A percentile compares a stretch with the other conserved stretches of the same genome.
These are phyloP conservation scores for Synanthedon tipuliformis DNA, from an alignment of 2,888 invertebrate genomes.

Conservation along the genomic window DNA sequence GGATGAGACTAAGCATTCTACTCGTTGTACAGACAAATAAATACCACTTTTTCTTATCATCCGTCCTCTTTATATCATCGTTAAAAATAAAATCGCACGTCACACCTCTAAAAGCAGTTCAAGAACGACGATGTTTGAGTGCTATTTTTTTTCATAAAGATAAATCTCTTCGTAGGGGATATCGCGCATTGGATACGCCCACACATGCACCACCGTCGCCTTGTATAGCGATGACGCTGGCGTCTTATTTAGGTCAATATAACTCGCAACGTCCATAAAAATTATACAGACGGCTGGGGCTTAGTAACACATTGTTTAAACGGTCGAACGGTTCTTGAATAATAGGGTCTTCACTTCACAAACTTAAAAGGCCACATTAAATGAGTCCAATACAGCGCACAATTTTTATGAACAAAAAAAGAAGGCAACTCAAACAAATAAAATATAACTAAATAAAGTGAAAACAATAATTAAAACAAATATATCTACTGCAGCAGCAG, in stretches of 20 bases:
- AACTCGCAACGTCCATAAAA: conserved; percentile 44
- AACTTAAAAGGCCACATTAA: too few species aligned
- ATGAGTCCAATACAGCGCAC: too few species aligned
- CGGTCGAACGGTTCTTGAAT: too few species aligned
- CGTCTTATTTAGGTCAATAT: conserved; percentile 59
- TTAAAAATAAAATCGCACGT: background rate
- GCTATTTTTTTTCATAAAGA: background rate
- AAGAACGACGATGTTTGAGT: background rate
- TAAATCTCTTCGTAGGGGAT: conserved; percentile 8
- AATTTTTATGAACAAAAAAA: too few species aligned
- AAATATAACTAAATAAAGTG: too few species aligned
- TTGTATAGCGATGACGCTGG: conserved; percentile 48
- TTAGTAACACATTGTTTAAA: conserved; percentile 3
- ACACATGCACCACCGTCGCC: conserved; percentile 30
- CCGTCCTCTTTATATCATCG: too few species aligned
- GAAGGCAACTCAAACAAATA: too few species aligned
- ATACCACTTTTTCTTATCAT: conserved; percentile 3
- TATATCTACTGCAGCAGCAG: too few species aligned
- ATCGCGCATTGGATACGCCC: conserved; percentile 40
- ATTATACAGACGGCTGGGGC: conserved; percentile 24
- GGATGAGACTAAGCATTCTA: too few species aligned
- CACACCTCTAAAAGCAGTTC: background rate
- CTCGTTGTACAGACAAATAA: conserved; percentile 5
- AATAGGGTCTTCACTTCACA: too few species aligned
- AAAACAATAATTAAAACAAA: too few species aligned